phyloP scores from a whole-genome alignment of 1,140 invertebrate species.

The Drosophila repletoides region DNA sequence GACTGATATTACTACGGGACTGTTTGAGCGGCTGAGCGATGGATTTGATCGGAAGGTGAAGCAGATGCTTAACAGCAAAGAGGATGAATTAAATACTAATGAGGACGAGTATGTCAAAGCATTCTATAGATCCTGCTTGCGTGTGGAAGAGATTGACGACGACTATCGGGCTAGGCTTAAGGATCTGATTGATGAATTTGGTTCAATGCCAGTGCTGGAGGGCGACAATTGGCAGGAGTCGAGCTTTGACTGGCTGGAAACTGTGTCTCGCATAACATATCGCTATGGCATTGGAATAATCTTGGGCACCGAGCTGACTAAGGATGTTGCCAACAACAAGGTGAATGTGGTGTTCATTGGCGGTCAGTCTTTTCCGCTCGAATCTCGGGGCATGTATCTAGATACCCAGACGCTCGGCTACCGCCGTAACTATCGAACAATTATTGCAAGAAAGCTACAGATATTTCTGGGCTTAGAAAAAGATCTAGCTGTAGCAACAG shows the following conservation, averaged over 20 bases:
- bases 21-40: conserved; percentile 56
- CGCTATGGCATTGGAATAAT: conserved; percentile 46
- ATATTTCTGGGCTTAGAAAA: conserved; percentile 32
- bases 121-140: conserved; percentile 42
- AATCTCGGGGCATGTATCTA: conserved; percentile 57
- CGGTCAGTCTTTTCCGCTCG: conserved; percentile 39
- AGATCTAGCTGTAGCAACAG: conserved; percentile 30
- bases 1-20: conserved; percentile 46
- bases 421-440: conserved; percentile 12
- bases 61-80: conserved; percentile 16
- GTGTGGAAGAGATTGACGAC: conserved; percentile 5
- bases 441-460: conserved; percentile 30
- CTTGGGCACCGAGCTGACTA: conserved; percentile 38
- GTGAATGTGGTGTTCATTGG: conserved; percentile 54
- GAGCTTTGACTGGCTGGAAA: conserved; percentile 47
- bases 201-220: conserved; percentile 45
- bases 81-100: conserved; percentile 1
- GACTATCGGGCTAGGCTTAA: conserved; percentile 11
- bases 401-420: conserved; percentile 41
- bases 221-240: conserved; percentile 29
- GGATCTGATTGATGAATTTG: conserved; percentile 35
- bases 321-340: conserved; percentile 52
- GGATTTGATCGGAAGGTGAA: conserved; percentile 50
- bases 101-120: conserved; percentile 43
- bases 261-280: conserved; percentile 10